phyloP scores from a whole-genome alignment of 2,797 vertebrate species.

The Characodon lateralis region DNA sequence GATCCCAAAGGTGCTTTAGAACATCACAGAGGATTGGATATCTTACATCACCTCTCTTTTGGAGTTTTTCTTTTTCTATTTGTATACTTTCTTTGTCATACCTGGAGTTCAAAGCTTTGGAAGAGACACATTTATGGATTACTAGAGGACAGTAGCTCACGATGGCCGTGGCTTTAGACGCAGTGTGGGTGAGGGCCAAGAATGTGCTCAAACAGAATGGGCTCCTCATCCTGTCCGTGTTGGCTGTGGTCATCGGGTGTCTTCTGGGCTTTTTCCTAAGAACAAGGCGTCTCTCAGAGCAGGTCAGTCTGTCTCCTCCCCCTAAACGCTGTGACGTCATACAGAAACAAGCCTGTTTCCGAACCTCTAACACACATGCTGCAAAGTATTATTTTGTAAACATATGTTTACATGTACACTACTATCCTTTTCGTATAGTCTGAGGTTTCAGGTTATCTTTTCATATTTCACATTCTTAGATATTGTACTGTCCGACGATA shows the following conservation, averaged over 20 bases:
- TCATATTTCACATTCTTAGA: not conserved
- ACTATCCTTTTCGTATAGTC: not conserved
- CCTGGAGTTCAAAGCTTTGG: conserved; percentile 52
- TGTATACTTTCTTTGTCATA: conserved; percentile 4
- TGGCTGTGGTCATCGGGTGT: conserved; percentile 94
- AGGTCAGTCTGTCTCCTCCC: conserved; percentile 82
- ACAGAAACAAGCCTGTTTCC: not conserved
- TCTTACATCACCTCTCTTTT: conserved; percentile 21
- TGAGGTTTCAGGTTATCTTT: not conserved
- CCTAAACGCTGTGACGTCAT: conserved; percentile 25
- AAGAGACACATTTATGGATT: conserved; percentile 75
- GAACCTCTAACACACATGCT: not conserved
- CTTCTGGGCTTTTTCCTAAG: conserved; percentile 95
- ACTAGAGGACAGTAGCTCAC: conserved; percentile 71
- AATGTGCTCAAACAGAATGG: conserved; percentile 93
- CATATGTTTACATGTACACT: not conserved
- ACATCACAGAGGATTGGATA: conserved; percentile 28
- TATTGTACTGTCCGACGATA: not conserved
- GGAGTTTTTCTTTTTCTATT: conserved; percentile 12
- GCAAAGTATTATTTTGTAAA: not conserved
- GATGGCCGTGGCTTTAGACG: conserved; percentile 89
- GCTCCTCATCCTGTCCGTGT: conserved; percentile 93
- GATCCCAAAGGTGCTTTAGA: conserved; percentile 49
- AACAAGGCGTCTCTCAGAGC: conserved; percentile 89
- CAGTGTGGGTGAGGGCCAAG: conserved; percentile 87